Evolutionary conservation across 2,888 invertebrate genomes (phyloP).

Genomic region (Sinelater perroti): DNA sequence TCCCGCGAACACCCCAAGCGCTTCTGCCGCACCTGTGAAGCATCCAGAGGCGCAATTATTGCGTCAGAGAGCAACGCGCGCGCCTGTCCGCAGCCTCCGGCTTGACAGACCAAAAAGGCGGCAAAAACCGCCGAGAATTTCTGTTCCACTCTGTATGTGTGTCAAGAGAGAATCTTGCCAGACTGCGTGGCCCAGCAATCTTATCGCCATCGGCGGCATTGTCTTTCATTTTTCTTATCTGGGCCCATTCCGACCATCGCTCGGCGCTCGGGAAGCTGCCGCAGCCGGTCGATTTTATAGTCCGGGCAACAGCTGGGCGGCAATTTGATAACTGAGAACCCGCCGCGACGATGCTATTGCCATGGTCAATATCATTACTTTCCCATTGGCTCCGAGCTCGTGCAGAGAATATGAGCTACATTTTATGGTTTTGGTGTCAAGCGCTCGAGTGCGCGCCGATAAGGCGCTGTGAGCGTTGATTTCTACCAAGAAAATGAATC

Average conservation of each 20-base stretch:
- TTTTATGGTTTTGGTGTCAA: slow-evolving; percentile 38
- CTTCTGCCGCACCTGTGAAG: slow-evolving; percentile 15
- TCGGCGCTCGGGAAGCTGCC: background rate
- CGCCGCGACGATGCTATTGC: slow-evolving; percentile 21
- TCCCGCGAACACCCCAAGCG: too few relatives aligned
- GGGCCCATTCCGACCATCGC: slow-evolving; percentile 11
- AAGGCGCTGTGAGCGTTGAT: slow-evolving; percentile 24
- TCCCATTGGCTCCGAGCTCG: slow-evolving; percentile 29
- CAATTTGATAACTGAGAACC: slow-evolving; percentile 6
- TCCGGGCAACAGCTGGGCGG: background rate
- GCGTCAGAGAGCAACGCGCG: slow-evolving; percentile 9
- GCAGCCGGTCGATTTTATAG: slow-evolving; percentile 1
- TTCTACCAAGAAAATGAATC: slow-evolving; percentile 33
- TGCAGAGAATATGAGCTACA: slow-evolving; percentile 38
- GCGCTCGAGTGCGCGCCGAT: slow-evolving; percentile 33
- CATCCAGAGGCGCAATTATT: slow-evolving; percentile 22
- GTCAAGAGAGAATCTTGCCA: slow-evolving; percentile 44
- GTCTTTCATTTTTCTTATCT: slow-evolving; percentile 34
- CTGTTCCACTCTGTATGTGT: slow-evolving; percentile 38
- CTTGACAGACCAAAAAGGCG: slow-evolving; percentile 1
- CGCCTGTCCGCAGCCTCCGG: slow-evolving; percentile 2
- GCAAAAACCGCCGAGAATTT: slow-evolving; percentile 26
- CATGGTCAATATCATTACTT: slow-evolving; percentile 38
- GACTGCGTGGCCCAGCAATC: slow-evolving; percentile 44
- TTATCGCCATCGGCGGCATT: slow-evolving; percentile 36